Evolutionary conservation across 2,888 invertebrate species (phyloP), one percentile per base, ranked within the genome.

Genomic region (Melanargia galathea): DNA sequence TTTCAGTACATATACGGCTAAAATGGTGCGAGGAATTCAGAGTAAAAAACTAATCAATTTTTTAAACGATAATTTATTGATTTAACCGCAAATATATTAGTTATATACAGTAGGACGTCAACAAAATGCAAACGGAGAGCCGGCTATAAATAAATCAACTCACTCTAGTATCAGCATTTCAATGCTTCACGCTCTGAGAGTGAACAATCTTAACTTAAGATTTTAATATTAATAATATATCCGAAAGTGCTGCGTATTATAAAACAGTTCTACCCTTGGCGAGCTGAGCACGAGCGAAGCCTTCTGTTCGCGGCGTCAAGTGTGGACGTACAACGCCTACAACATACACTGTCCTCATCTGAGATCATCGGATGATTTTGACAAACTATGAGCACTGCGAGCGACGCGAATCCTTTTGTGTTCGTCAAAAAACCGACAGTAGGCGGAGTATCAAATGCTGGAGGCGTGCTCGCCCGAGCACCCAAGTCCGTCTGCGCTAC

Each of bases 41-140:
- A 52, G 18, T 69, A 70, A 71, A 69, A 71, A 60, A 45, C 52
- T 13, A 43, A 56, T 63, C 71, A n/a, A 76, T 83, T 86, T 88
- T 88, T 86, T 79, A 86, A 91, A 90, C 90, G 89, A 90, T 87
- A 86, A 84, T 88, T 85, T 90, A 90, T 88, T 90, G 84, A 88
- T 89, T 87, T 91, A 91, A 90, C 90, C 83, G 81, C 83, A 87
- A 86, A 88, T 89, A 91, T 88, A 90, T 89, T 91, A 90, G 87
- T 86, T 90, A 90, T 91, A 81, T 90, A 91, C 88, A 91, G 82
- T 80, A 83, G 87, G 87, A 83, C 81, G 80, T 86, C 81, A 90
- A 90, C 86, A 87, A 91, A 89, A 91, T 89, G 89, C 89, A 87
- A 87, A 83, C 78, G 78, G 76, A 80, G 79, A 82, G 81, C 82